These are phyloP conservation scores for Ceyx margarethae DNA, from an alignment of 2,113 vertebrate species.

Conservation along the genomic window DNA sequence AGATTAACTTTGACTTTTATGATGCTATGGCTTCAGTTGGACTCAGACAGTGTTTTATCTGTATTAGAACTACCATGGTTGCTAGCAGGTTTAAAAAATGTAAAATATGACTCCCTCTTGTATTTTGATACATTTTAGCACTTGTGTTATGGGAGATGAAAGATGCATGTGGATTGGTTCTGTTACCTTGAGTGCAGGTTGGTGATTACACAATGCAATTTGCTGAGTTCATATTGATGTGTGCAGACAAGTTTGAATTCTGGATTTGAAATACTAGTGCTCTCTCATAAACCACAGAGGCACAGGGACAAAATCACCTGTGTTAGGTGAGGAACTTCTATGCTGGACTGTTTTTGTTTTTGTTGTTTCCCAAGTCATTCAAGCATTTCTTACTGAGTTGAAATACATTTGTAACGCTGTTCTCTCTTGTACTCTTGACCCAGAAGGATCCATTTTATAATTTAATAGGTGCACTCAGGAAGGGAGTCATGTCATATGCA, in stretches of 20 bases:
- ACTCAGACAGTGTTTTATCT: neutral
- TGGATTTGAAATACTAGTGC: neutral
- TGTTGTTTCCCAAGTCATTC: neutral
- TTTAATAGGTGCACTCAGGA: neutral
- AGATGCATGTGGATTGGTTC: neutral
- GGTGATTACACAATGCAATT: neutral
- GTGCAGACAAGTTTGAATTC: neutral
- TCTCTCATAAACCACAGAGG: neutral
- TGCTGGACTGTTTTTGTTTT: neutral
- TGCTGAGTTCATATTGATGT: neutral
- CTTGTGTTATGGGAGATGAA: neutral
- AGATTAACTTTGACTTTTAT: neutral
- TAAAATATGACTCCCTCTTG: neutral
- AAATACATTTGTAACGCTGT: neutral
- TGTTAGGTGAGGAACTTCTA: neutral
- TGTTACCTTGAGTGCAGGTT: neutral
- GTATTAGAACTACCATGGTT: neutral
- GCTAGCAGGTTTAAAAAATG: neutral
- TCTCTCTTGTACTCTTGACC: neutral
- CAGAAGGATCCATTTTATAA: neutral
- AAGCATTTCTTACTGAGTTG: neutral
- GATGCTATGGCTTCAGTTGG: neutral
- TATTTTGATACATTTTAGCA: neutral
- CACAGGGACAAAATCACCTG: neutral
- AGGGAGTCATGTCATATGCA: neutral